A percentile compares a stretch with the other conserved stretches of the same genome.
phyloP scores from a whole-genome alignment of 2,888 invertebrate genomes.

The Mechanitis messenoides region DNA sequence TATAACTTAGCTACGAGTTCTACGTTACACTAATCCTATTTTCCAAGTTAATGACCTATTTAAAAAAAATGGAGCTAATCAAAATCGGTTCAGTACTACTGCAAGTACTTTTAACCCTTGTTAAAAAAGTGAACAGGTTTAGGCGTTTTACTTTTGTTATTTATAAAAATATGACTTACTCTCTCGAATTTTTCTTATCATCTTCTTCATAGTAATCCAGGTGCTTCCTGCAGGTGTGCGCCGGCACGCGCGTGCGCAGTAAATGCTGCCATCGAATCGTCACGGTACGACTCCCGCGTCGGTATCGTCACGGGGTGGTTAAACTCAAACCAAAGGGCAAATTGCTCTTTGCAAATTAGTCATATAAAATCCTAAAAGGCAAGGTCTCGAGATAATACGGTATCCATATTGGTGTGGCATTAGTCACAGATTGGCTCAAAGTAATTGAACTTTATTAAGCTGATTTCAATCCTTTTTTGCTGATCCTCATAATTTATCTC shows the following conservation, averaged over 20 bases:
- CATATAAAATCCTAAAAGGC: conserved; percentile 23
- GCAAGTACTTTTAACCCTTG: too few species aligned
- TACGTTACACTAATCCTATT: too few species aligned
- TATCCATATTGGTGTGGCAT: background rate
- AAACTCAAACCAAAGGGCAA: conserved; percentile 47
- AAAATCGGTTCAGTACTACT: too few species aligned
- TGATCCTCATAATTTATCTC: too few species aligned
- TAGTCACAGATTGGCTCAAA: too few species aligned
- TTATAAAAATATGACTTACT: conserved; percentile 49
- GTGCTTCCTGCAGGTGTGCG: conserved; percentile 29
- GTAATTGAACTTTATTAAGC: too few species aligned
- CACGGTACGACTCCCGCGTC: conserved; percentile 48
- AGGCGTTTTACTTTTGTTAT: background rate
- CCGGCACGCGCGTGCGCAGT: conserved; percentile 50
- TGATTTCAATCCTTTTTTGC: too few species aligned
- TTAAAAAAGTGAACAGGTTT: too few species aligned
- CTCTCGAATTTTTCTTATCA: conserved; percentile 53
- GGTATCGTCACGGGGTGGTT: conserved; percentile 58
- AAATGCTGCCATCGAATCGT: conserved; percentile 48
- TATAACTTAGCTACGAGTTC: too few species aligned
- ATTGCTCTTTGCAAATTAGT: conserved; percentile 28
- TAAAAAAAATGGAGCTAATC: too few species aligned
- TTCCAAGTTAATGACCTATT: too few species aligned
- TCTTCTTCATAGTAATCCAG: conserved; percentile 52
- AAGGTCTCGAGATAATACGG: conserved; percentile 12